Conservation (phyloP, 2,113 vertebrate genomes). For the Poicephalus gulielmi region DNA sequence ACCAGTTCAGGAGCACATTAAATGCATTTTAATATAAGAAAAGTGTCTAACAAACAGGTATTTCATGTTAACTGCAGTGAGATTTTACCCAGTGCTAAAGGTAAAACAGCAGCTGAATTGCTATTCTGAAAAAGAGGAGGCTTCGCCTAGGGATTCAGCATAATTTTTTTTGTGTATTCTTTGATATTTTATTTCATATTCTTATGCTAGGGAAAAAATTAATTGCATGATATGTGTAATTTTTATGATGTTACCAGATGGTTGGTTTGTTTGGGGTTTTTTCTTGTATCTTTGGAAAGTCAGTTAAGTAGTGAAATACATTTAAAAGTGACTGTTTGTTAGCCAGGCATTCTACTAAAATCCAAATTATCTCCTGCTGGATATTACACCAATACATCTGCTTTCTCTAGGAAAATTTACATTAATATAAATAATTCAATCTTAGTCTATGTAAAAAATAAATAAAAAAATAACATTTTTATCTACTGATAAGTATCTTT, state of each 20-base stretch:
- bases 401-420: neutral
- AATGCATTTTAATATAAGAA: neutral
- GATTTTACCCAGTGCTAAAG: neutral
- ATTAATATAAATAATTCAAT: neutral
- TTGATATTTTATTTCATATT: neutral
- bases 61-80: neutral
- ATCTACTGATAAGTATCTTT: neutral
- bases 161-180: neutral
- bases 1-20: neutral
- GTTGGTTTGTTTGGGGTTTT: accelerated
- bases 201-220: neutral
- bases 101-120: neutral
- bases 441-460: neutral
- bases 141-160: neutral
- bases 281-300: neutral
- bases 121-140: neutral
- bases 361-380: neutral
- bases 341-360: neutral
- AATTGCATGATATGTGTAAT: neutral
- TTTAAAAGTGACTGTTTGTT: neutral
- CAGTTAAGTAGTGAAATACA: neutral
- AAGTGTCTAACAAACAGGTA: neutral
- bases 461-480: neutral
- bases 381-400: neutral
- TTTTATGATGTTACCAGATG: neutral